These are phyloP conservation scores for Danio kyathit DNA, from an alignment of 2,797 vertebrate genomes.

Conservation along the genomic window DNA sequence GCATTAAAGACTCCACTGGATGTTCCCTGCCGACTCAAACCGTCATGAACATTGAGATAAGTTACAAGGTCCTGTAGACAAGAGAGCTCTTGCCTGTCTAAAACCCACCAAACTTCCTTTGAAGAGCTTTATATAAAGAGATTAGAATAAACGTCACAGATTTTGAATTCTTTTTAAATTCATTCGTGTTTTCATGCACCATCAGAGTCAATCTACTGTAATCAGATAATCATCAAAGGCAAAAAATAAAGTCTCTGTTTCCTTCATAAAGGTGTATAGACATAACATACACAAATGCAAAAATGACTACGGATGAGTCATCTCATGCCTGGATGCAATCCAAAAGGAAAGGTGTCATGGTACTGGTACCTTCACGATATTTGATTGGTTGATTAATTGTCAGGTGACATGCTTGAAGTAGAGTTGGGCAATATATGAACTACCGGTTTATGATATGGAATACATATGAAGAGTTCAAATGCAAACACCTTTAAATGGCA, in stretches of 20 bases:
- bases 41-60: conserved; percentile 3
- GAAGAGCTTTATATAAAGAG: background rate
- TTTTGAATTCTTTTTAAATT: background rate
- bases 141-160: background rate
- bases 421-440: conserved; percentile 16
- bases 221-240: background rate
- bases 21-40: conserved; percentile 1
- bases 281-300: background rate
- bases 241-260: background rate
- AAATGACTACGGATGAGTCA: background rate
- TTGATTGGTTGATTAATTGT: conserved; percentile 38
- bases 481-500: no score
- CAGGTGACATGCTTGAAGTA: conserved; percentile 72
- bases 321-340: conserved; percentile 21
- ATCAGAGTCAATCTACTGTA: no score
- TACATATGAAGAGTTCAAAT: no score
- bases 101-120: background rate
- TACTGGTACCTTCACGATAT: background rate
- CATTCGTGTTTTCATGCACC: background rate
- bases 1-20: conserved; percentile 6
- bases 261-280: background rate
- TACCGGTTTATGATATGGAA: no score
- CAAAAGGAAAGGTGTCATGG: background rate
- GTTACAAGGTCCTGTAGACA: background rate
- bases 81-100: background rate